phyloP scores from a whole-genome alignment of 1,140 invertebrate genomes.

The Drosophila insularis region DNA sequence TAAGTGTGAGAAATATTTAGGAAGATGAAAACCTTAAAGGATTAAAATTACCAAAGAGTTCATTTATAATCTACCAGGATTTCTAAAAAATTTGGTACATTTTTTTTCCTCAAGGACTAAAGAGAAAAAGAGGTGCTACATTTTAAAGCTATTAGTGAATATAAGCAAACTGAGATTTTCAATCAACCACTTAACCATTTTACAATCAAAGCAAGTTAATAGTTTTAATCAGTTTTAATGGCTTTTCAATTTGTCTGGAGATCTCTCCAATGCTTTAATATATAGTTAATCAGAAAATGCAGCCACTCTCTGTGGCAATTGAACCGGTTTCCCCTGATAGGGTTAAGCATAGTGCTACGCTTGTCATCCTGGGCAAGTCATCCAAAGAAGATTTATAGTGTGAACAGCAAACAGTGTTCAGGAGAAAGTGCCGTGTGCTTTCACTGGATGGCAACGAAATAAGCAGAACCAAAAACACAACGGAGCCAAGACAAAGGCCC shows the following conservation, averaged over 20 bases:
- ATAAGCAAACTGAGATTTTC: no score
- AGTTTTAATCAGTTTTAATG: neutral
- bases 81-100: no score
- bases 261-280: neutral
- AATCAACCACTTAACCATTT: no score
- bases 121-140: no score
- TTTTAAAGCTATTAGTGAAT: no score
- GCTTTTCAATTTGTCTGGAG: neutral
- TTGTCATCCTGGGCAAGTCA: constrained; percentile 48
- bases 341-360: constrained; percentile 40
- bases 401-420: constrained; percentile 56
- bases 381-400: constrained; percentile 63
- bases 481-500: constrained; percentile 55
- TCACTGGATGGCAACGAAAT: constrained; percentile 3
- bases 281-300: neutral
- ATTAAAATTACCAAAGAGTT: no score
- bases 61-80: no score
- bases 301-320: neutral
- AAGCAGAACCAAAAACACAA: constrained; percentile 7
- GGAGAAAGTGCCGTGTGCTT: constrained; percentile 51
- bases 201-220: no score
- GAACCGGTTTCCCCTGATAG: constrained; percentile 42
- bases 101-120: no score
- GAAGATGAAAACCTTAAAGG: no score
- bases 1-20: no score